phyloP scores from a whole-genome alignment of 2,113 vertebrate genomes.

The Tragelaphus strepsiceros region DNA sequence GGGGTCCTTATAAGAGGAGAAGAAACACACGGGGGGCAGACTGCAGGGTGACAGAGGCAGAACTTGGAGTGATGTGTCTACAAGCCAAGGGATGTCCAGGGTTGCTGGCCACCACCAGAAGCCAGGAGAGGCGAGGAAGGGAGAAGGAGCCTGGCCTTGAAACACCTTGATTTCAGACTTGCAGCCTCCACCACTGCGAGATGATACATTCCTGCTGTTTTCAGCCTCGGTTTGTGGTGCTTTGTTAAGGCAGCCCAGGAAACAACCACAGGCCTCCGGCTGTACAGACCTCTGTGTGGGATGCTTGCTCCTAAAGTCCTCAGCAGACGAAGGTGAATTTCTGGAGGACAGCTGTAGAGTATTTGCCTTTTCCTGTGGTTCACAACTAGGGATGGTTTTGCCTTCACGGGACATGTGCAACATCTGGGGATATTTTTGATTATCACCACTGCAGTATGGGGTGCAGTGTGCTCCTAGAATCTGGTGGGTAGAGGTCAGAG shows the following conservation, averaged over 20 bases:
- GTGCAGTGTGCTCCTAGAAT: neutral
- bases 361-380: neutral
- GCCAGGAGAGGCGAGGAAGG: neutral
- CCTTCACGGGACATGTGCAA: neutral
- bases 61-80: rapidly evolving
- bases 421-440: neutral
- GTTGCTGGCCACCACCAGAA: neutral
- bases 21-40: neutral
- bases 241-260: neutral
- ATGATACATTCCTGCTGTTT: rapidly evolving
- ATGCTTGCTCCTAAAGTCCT: neutral
- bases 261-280: too few relatives aligned
- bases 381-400: neutral
- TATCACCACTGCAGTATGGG: neutral
- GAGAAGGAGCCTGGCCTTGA: too few relatives aligned
- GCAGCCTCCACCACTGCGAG: neutral
- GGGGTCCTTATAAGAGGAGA: neutral
- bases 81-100: neutral
- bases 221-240: neutral
- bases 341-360: neutral
- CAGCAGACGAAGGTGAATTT: neutral
- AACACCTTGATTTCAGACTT: neutral
- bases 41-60: rapidly evolving
- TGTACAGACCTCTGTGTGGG: neutral
- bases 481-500: neutral